Percentiles rank a stretch among this genome's conserved stretches.
Evolutionary conservation across 2,888 invertebrate genomes (phyloP).

Genomic region (Crioceris asparagi): DNA sequence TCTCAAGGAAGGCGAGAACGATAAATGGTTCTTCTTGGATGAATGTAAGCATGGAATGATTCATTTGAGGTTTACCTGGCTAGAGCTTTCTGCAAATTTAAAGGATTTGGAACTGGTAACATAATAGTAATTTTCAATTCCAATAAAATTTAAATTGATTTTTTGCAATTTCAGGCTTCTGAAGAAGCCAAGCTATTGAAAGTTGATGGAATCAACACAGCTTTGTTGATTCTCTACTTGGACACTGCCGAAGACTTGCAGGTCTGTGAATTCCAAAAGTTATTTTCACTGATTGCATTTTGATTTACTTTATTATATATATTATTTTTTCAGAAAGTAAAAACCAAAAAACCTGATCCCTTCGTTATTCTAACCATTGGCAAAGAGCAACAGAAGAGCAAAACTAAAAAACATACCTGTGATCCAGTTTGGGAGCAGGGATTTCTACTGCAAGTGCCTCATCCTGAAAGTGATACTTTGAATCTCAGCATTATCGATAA

Average conservation of each 20-base stretch:
- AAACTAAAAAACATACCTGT: slow-evolving; percentile 63
- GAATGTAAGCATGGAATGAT: slow-evolving; percentile 88
- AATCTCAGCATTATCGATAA: slow-evolving; percentile 74
- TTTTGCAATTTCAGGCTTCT: slow-evolving; percentile 44
- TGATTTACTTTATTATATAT: no score
- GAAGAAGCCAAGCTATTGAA: slow-evolving; percentile 60
- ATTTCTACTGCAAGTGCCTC: slow-evolving; percentile 78
- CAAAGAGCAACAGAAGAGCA: slow-evolving; percentile 57
- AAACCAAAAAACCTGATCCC: slow-evolving; percentile 66
- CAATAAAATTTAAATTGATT: neutral
- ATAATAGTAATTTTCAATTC: neutral
- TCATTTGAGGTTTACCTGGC: slow-evolving; percentile 80
- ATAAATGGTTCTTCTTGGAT: slow-evolving; percentile 59
- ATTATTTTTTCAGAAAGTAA: slow-evolving; percentile 43
- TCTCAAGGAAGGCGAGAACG: slow-evolving; percentile 24
- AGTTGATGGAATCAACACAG: slow-evolving; percentile 60
- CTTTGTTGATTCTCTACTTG: slow-evolving; percentile 71
- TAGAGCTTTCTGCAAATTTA: slow-evolving; percentile 59
- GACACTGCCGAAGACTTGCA: slow-evolving; percentile 84
- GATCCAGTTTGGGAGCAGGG: slow-evolving; percentile 90
- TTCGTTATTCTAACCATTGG: slow-evolving; percentile 68
- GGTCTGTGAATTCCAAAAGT: slow-evolving; percentile 43
- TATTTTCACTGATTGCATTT: no score
- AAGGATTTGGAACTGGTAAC: slow-evolving; percentile 60
- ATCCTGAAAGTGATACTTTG: slow-evolving; percentile 77